These are phyloP conservation scores for Mionectes macconnelli DNA, from an alignment of 2,113 vertebrate genomes.

Conservation along the genomic window DNA sequence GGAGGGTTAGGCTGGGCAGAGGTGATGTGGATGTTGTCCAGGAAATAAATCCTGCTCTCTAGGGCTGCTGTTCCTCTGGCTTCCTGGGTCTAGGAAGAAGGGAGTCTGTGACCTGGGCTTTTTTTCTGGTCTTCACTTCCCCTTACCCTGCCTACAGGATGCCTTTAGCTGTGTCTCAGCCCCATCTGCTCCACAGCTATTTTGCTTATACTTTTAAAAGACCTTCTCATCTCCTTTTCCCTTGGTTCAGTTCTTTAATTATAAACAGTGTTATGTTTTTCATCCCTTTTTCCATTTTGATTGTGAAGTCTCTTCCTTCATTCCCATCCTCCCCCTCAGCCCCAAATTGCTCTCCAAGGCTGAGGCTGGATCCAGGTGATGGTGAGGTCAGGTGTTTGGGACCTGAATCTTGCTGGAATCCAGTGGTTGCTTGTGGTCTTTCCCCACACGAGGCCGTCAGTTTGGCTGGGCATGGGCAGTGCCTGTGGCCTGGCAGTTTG, in stretches of 20 bases:
- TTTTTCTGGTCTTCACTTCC: not conserved
- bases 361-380: not conserved
- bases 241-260: not conserved
- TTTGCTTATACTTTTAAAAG: not conserved
- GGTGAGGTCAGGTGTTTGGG: not conserved
- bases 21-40: not conserved
- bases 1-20: not conserved
- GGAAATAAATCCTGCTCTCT: not conserved
- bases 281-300: not conserved
- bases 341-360: not conserved
- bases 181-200: not conserved
- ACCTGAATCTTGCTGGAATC: not conserved
- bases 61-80: not conserved
- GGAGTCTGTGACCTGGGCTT: not conserved
- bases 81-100: not conserved
- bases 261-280: not conserved
- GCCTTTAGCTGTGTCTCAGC: not conserved
- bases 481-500: not conserved
- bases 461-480: accelerated
- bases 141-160: not conserved
- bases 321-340: not conserved
- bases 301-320: not conserved
- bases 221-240: not conserved
- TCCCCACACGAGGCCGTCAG: not conserved
- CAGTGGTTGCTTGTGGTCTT: not conserved